These are phyloP conservation scores for Enteromius argenteus DNA, from an alignment of 2,797 vertebrate genomes.

Conservation along the genomic window DNA sequence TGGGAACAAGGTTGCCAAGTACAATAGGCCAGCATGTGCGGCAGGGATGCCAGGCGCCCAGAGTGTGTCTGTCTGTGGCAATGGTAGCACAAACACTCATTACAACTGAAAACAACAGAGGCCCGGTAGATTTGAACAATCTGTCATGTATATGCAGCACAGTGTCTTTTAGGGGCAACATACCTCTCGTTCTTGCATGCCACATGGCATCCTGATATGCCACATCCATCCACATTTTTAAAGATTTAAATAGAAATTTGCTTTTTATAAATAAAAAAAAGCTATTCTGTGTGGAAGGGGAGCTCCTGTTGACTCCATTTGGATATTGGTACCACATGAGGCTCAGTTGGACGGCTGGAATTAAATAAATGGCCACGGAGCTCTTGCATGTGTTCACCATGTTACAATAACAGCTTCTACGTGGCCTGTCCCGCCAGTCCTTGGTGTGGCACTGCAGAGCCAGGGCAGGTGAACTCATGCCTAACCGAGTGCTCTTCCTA, in stretches of 20 bases:
- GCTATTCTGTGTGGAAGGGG: constrained; percentile 23
- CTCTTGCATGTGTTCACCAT: constrained; percentile 95
- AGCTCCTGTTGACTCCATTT: constrained; percentile 49
- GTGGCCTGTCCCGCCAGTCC: constrained; percentile 59
- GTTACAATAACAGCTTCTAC: constrained; percentile 90
- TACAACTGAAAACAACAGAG: constrained; percentile 49
- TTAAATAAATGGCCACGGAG: constrained; percentile 89
- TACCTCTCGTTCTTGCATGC: neutral
- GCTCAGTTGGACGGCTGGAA: constrained; percentile 81
- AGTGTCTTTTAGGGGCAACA: constrained; percentile 31
- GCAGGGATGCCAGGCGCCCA: constrained; percentile 52
- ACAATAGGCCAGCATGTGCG: constrained; percentile 61
- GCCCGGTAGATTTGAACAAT: constrained; percentile 46
- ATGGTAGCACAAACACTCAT: constrained; percentile 54
- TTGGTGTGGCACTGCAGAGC: constrained; percentile 55
- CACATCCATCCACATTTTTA: constrained; percentile 15
- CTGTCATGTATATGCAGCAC: constrained; percentile 29
- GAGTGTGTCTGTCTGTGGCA: constrained; percentile 55
- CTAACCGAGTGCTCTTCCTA: constrained; percentile 73
- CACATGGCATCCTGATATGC: constrained; percentile 21
- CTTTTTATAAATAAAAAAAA: neutral
- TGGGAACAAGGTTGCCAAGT: constrained; percentile 63
- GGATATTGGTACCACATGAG: constrained; percentile 74
- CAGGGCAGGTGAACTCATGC: constrained; percentile 72
- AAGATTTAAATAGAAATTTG: constrained; percentile 16